Evolutionary conservation across 2,797 vertebrate genomes (phyloP), one percentile per base, ranked within the genome.

Genomic region (Amblyraja radiata): DNA sequence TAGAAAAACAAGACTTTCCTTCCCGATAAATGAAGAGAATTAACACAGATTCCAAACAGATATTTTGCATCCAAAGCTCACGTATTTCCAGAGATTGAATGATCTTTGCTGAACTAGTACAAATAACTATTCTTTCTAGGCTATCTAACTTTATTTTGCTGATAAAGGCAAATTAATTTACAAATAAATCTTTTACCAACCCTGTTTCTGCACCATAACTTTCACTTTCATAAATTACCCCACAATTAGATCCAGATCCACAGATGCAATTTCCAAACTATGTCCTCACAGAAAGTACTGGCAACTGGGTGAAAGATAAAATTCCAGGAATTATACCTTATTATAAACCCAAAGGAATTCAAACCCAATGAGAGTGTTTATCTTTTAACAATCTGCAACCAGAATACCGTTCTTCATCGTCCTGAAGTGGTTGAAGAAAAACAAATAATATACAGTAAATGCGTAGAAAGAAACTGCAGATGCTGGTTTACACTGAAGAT

Each of bases 241-340:
- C 54, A 4, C 61, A 88, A 88, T 88, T 88, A 88, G 65, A 63
- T 88, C 84, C 61, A 88, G 63, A 88, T 88, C n/a, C 61, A 36
- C n/a, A 68, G 14, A 88, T 23, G 84, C n/a, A 88, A n/a, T 14
- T 14, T 71, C 13, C 61, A 32, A 32, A 58, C 6, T 63, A 86
- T 2, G 8, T 68, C 88, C 84, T 32, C 84, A 88, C 61, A 88
- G 84, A 65, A 88, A 88, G n/a, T 7, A 36, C 32, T 32, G 14
- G n/a, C n/a, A 68, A 88, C 61, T 23, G 84, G n/a, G 8, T 88
- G 28, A 32, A 21, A 68, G 61, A 88, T 88, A 88, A 65, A 63
- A 88, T 88, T 88, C 84, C 84, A 65, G 21, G 65, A 88, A 68
- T 88, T 16, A 18, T 88, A 68, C 68, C 63, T 68, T 28, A 65